Conservation (phyloP, 2,797 vertebrate species). For the Hephaestus fuliginosus region DNA sequence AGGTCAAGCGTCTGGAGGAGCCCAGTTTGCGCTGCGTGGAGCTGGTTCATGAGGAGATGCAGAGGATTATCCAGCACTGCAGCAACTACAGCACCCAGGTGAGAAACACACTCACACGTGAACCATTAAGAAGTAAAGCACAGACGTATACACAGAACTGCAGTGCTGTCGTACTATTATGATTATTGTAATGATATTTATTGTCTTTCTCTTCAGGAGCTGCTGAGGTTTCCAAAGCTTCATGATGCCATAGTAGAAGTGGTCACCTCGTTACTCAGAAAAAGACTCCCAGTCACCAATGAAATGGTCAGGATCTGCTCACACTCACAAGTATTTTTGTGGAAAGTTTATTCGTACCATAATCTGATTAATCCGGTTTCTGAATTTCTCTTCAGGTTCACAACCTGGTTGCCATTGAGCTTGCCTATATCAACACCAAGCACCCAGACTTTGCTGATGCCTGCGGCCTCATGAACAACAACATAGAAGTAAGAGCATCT, state of each 20-base stretch:
- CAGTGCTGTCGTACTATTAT: neutral
- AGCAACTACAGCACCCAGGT: constrained; percentile 89
- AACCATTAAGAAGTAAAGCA: constrained; percentile 33
- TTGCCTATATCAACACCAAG: constrained; percentile 99
- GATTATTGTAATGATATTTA: no score
- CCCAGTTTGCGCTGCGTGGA: constrained; percentile 97
- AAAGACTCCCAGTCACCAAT: constrained; percentile 96
- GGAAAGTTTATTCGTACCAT: neutral
- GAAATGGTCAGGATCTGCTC: constrained; percentile 91
- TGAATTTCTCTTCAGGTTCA: constrained; percentile 88
- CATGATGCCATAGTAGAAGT: constrained; percentile 99
- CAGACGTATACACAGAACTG: neutral
- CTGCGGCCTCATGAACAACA: constrained; percentile 97
- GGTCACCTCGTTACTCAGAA: constrained; percentile 95
- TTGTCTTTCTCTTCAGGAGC: constrained; percentile 85
- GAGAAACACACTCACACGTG: neutral
- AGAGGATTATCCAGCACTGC: constrained; percentile 98
- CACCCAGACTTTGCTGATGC: constrained; percentile 98
- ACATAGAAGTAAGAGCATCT: constrained; percentile 90
- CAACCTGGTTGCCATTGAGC: constrained; percentile 97
- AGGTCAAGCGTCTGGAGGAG: constrained; percentile 97
- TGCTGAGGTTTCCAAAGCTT: constrained; percentile 96
- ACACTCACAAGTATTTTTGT: neutral
- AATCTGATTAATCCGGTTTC: neutral
- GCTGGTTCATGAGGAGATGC: constrained; percentile 98